Conservation (phyloP, 2,797 vertebrate species). For the Chloroceryle inda region DNA sequence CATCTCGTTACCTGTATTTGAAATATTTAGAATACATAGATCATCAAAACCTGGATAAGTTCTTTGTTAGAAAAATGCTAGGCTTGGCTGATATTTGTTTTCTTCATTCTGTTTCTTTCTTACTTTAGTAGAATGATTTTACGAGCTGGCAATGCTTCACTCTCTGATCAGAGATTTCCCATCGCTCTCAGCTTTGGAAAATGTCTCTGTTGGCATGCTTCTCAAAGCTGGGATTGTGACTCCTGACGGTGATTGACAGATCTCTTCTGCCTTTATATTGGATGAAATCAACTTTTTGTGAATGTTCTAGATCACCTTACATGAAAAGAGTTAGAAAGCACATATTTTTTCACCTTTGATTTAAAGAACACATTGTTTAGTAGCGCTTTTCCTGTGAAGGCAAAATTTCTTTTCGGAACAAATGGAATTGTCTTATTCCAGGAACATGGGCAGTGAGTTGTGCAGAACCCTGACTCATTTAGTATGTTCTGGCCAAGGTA, state of each 20-base stretch:
- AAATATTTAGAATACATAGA: background rate
- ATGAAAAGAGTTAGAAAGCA: background rate
- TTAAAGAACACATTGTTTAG: constrained; percentile 39
- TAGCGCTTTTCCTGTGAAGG: constrained; percentile 51
- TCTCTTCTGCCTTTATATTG: background rate
- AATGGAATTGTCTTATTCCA: constrained; percentile 62
- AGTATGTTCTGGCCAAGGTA: constrained; percentile 46
- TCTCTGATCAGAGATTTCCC: background rate
- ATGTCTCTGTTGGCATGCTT: background rate
- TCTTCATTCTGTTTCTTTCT: background rate
- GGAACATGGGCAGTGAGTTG: constrained; percentile 20
- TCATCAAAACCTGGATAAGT: background rate
- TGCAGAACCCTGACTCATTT: constrained; percentile 54
- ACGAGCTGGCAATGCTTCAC: background rate
- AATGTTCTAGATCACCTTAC: background rate
- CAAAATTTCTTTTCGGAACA: constrained; percentile 45
- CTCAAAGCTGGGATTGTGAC: background rate
- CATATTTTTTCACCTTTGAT: background rate
- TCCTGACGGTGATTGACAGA: background rate
- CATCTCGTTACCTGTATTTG: background rate
- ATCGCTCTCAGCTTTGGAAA: background rate
- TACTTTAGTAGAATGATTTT: background rate
- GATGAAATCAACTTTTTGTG: background rate
- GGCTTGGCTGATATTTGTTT: background rate
- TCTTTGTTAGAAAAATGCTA: background rate